Conservation (phyloP, 2,113 vertebrate genomes). For the Seriola aureovittata region DNA sequence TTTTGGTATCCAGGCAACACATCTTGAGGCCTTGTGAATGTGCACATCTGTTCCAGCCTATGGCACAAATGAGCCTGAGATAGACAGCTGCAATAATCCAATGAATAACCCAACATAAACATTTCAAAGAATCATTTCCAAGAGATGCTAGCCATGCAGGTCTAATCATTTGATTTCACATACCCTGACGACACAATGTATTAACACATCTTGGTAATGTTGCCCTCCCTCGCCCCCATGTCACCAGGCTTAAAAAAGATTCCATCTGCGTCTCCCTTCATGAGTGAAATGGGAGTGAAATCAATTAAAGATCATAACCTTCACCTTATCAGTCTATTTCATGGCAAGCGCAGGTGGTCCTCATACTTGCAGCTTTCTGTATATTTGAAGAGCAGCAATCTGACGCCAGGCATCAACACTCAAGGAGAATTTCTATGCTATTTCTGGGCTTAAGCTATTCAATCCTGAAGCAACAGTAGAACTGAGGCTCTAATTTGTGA, state of each 20-base stretch:
- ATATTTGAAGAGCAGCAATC: conserved; percentile 33
- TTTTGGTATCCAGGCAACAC: not conserved
- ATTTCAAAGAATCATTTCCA: not conserved
- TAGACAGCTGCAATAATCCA: conserved; percentile 5
- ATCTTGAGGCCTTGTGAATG: not conserved
- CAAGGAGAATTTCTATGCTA: conserved; percentile 24
- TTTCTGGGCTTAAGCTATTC: conserved; percentile 33
- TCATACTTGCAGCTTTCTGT: conserved; percentile 20
- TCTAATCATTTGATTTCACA: conserved; percentile 51
- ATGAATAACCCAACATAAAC: conserved; percentile 9
- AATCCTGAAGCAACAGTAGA: conserved; percentile 22
- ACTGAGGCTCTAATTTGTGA: conserved; percentile 54
- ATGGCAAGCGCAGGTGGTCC: conserved; percentile 43
- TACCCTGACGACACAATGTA: conserved; percentile 18
- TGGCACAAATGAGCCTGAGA: not conserved
- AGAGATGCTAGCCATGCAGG: conserved; percentile 30
- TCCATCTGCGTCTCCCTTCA: conserved; percentile 58
- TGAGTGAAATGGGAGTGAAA: conserved; percentile 65
- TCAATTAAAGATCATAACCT: conserved; percentile 66
- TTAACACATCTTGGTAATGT: conserved; percentile 43
- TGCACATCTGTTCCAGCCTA: not conserved
- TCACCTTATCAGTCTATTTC: conserved; percentile 66
- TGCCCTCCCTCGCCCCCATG: conserved; percentile 29
- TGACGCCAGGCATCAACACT: conserved; percentile 24
- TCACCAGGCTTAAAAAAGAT: conserved; percentile 46